A percentile compares a stretch with the other conserved stretches of the same genome.
phyloP scores from a whole-genome alignment of 2,113 vertebrate species.

The Lepus americanus region DNA sequence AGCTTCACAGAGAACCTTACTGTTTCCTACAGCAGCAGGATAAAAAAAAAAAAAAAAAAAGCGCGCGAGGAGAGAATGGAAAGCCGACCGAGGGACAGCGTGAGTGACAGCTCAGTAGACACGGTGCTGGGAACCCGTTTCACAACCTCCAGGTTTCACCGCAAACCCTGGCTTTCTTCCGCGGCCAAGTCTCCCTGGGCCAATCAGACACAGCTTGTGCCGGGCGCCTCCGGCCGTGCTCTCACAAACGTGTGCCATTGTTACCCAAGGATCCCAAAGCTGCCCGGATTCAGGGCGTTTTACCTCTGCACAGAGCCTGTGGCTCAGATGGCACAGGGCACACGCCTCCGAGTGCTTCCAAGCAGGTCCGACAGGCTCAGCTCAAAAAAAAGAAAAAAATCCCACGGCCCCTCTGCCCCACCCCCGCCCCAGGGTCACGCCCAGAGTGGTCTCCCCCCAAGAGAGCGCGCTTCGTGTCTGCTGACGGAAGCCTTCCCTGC shows the following conservation, averaged over 20 bases:
- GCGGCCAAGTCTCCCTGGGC: conserved; percentile 23
- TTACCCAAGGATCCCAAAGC: background rate
- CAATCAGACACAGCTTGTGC: background rate
- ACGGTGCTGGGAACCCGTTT: background rate
- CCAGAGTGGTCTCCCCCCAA: background rate
- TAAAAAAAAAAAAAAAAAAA: background rate
- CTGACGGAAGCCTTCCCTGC: background rate
- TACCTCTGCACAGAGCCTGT: background rate
- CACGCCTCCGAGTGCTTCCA: background rate
- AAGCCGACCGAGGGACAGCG: background rate
- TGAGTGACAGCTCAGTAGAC: background rate
- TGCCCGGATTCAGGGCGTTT: background rate
- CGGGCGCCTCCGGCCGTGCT: background rate
- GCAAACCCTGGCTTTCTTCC: background rate
- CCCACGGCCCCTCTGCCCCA: no score
- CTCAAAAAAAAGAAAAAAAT: background rate
- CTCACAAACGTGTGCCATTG: background rate
- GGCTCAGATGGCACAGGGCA: background rate
- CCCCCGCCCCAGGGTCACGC: background rate
- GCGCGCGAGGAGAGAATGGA: background rate
- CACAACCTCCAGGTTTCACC: conserved; percentile 41
- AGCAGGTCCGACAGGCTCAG: background rate
- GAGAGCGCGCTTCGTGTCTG: background rate
- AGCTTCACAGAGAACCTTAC: background rate
- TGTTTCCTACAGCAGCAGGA: background rate